Evolutionary conservation across 2,797 vertebrate genomes (phyloP), one percentile per base, ranked within the genome.

Genomic region (Danio tinwini): DNA sequence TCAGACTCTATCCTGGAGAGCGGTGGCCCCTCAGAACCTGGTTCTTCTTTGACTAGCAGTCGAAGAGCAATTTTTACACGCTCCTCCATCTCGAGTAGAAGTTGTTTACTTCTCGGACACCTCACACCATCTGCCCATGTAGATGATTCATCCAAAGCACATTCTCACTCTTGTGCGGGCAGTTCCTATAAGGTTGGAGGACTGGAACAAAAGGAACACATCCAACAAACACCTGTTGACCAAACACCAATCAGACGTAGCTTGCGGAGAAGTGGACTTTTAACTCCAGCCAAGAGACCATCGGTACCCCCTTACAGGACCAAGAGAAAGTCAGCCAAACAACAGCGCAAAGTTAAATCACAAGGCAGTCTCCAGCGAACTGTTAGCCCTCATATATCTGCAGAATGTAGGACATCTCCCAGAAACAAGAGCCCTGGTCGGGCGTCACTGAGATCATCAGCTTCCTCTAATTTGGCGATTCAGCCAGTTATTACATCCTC

Each of bases 1-100:
- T 86, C 88, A 1, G 89, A 72, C 5, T 88, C 87, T 2, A 86
- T 84, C 65, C 64, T 86, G 58, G 86, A 88, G 47, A 83, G 85
- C 13, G 81, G 79, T 2, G 85, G 84, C 12, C 84, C 89, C 14
- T 86, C 86, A 5, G 88, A 89, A 56, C 83, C 84, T n/a, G 82
- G 80, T 44, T 88, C 88, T 50, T 88, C 89, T 7, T 29, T 83
- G 62, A 84, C 86, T 44, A 86, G 86, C 79, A 80, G 81, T 55
- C 81, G 69, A 44, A 85, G 78, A 72, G 84, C 76, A 1, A 61
- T 88, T 42, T 89, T 90, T 53, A 86, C 85, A 63, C 87, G 77
- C 39, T 85, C 88, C 37, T 87, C 88, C 21, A 78, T 85, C 49
- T 86, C 87, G 73, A 86, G 83, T 37, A 70, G 45, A 58, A 87